Conservation (phyloP, 2,797 vertebrate species). For the Liasis olivaceus region DNA sequence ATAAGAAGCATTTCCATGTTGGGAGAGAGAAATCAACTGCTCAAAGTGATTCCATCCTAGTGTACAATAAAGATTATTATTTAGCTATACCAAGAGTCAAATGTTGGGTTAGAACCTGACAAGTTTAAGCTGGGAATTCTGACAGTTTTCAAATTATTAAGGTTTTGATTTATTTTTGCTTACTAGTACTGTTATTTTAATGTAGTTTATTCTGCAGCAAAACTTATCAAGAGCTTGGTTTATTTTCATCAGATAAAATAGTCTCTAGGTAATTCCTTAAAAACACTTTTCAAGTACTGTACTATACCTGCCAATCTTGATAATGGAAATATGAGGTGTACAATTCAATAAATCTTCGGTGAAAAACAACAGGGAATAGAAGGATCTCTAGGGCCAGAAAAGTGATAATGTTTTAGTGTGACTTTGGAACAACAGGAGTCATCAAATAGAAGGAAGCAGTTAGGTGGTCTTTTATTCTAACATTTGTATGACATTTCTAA, state of each 20-base stretch:
- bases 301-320: conserved; percentile 42
- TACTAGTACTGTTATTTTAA: conserved; percentile 25
- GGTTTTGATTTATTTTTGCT: conserved; percentile 8
- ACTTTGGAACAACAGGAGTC: conserved; percentile 29
- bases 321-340: conserved; percentile 29
- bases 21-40: background rate
- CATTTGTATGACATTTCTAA: conserved; percentile 23
- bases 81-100: background rate
- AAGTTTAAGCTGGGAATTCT: background rate
- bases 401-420: conserved; percentile 31
- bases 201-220: conserved; percentile 22
- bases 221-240: conserved; percentile 23
- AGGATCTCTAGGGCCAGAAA: conserved; percentile 17
- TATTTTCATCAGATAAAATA: conserved; percentile 30
- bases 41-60: background rate
- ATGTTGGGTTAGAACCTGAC: background rate
- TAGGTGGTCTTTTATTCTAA: conserved; percentile 34
- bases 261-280: conserved; percentile 47
- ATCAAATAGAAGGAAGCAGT: conserved; percentile 6
- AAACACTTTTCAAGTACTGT: conserved; percentile 26
- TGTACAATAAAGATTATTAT: background rate
- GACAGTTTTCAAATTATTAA: background rate
- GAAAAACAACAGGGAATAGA: conserved; percentile 37
- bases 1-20: background rate
- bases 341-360: conserved; percentile 15